phyloP scores from a whole-genome alignment of 2,797 vertebrate species.

The Crenichthys baileyi region DNA sequence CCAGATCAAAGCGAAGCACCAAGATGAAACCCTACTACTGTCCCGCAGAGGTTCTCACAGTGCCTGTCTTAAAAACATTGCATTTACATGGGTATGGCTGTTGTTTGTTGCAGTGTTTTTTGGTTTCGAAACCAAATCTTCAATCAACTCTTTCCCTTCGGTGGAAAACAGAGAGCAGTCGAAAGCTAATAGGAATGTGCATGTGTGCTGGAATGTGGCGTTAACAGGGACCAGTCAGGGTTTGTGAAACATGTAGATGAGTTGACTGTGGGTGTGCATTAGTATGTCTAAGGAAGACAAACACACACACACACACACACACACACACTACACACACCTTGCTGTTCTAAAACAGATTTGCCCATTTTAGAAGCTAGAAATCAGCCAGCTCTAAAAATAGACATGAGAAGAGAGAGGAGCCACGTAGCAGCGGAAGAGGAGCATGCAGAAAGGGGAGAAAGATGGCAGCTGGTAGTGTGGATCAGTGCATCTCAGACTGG shows the following conservation, averaged over 20 bases:
- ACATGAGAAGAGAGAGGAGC: slow-evolving; percentile 73
- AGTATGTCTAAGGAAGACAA: slow-evolving; percentile 57
- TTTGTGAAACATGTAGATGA: slow-evolving; percentile 43
- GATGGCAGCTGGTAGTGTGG: slow-evolving; percentile 80
- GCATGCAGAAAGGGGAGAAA: slow-evolving; percentile 75
- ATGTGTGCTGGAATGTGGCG: slow-evolving; percentile 52
- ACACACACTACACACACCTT: slow-evolving; percentile 49
- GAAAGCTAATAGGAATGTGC: slow-evolving; percentile 54
- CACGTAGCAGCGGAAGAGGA: slow-evolving; percentile 75
- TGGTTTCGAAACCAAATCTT: slow-evolving; percentile 69
- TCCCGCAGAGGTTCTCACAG: slow-evolving; percentile 48
- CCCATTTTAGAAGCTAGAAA: slow-evolving; percentile 83
- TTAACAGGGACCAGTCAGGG: slow-evolving; percentile 26
- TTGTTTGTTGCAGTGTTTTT: slow-evolving; percentile 53
- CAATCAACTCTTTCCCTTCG: slow-evolving; percentile 61
- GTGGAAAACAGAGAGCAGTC: slow-evolving; percentile 52
- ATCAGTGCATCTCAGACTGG: slow-evolving; percentile 76
- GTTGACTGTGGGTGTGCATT: slow-evolving; percentile 37
- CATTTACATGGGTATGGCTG: slow-evolving; percentile 50
- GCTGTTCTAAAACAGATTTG: slow-evolving; percentile 77
- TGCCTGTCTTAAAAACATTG: slow-evolving; percentile 52
- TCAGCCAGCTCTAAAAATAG: slow-evolving; percentile 86
- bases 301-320: background rate
- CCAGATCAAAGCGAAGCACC: slow-evolving; percentile 74
- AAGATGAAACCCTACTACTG: slow-evolving; percentile 70